Percentiles rank a stretch among this genome's conserved stretches.
These are phyloP conservation scores for Periparus ater DNA, from an alignment of 2,797 vertebrate genomes.

Conservation along the genomic window DNA sequence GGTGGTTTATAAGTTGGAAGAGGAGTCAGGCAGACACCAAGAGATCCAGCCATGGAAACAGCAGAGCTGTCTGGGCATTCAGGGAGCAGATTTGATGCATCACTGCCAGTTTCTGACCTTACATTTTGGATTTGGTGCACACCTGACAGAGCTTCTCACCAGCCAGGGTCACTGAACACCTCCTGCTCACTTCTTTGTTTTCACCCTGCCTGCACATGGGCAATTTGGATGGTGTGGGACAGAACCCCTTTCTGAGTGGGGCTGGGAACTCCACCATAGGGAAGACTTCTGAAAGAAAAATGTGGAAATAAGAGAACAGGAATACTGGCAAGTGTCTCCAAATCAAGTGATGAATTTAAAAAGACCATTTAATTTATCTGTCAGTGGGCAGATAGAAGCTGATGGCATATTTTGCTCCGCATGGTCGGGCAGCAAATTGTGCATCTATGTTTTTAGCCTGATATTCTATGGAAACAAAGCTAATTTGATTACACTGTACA, in stretches of 20 bases:
- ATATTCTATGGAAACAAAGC: constrained; percentile 59
- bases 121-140: neutral
- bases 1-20: neutral
- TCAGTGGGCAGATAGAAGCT: constrained; percentile 53
- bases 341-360: neutral
- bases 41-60: neutral
- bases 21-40: neutral
- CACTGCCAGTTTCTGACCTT: neutral
- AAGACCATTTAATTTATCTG: constrained; percentile 52
- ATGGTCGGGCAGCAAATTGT: constrained; percentile 42
- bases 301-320: neutral
- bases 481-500: constrained; percentile 17
- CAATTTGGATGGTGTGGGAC: neutral
- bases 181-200: neutral
- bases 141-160: neutral
- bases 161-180: neutral
- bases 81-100: neutral
- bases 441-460: constrained; percentile 57
- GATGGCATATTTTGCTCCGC: constrained; percentile 26
- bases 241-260: neutral
- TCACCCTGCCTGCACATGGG: neutral
- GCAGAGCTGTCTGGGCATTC: neutral
- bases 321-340: neutral
- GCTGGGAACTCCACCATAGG: neutral
- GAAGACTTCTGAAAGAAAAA: neutral